Evolutionary conservation across 2,888 invertebrate genomes (phyloP).

Genomic region (Cryptus armator): DNA sequence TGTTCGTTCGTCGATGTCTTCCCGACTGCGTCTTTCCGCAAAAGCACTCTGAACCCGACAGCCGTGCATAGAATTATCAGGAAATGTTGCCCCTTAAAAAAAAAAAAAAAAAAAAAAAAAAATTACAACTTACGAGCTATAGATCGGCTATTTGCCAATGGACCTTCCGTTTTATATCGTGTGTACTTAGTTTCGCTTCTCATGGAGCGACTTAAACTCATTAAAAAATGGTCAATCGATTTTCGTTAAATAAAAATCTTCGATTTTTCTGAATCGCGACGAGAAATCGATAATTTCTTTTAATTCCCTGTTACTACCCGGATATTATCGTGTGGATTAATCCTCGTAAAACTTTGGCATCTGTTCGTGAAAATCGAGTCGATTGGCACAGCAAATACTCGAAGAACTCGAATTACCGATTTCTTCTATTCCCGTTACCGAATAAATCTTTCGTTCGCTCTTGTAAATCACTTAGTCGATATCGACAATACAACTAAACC

Average conservation of each 20-base stretch:
- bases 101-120: not conserved
- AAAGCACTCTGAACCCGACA: slow-evolving; percentile 36
- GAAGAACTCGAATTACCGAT: not conserved
- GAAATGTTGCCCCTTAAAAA: slow-evolving; percentile 14
- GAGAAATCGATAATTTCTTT: not conserved
- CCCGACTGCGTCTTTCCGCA: slow-evolving; percentile 26
- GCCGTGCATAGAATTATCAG: slow-evolving; percentile 32
- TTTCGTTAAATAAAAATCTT: slow-evolving; percentile 18
- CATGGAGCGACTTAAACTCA: slow-evolving; percentile 11
- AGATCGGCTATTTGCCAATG: slow-evolving; percentile 22
- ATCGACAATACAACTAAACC: not conserved
- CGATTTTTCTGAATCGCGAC: not conserved
- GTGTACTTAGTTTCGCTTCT: slow-evolving; percentile 37
- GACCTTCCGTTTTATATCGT: slow-evolving; percentile 28
- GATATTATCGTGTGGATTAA: not conserved
- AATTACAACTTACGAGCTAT: slow-evolving; percentile 40
- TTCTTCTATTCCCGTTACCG: not conserved
- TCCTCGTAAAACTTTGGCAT: not conserved
- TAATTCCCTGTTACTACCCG: not conserved
- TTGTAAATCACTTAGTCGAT: not conserved
- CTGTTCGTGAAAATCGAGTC: not conserved
- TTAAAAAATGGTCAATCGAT: slow-evolving; percentile 40
- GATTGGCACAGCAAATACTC: slow-evolving; percentile 9
- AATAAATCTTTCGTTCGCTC: not conserved
- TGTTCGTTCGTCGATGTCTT: slow-evolving; percentile 7